These are phyloP conservation scores for Simalia tracyae DNA, from an alignment of 2,797 vertebrate species.

Conservation along the genomic window DNA sequence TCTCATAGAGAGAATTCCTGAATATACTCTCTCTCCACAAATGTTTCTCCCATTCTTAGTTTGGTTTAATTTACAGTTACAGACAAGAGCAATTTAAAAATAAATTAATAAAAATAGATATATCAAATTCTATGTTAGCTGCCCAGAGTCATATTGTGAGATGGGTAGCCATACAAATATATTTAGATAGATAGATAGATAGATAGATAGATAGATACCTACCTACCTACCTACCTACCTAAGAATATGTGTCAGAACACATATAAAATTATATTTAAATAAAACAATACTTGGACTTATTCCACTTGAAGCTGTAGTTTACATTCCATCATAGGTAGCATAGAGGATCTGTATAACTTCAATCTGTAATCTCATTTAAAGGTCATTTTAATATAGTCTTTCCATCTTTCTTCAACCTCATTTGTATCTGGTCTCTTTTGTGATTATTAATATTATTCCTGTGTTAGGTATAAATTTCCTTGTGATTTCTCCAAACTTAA, in stretches of 20 bases:
- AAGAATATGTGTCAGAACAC: neutral
- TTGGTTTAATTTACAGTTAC: neutral
- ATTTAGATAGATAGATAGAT: neutral
- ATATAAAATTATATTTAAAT: neutral
- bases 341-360: neutral
- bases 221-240: neutral
- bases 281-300: neutral
- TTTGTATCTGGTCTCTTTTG: neutral
- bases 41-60: too few species aligned
- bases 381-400: neutral
- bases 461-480: neutral
- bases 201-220: too few species aligned
- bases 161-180: neutral
- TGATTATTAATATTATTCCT: neutral
- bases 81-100: neutral
- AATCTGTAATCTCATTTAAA: neutral
- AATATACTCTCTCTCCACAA: too few species aligned
- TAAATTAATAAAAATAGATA: neutral
- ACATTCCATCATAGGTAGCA: neutral
- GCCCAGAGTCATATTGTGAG: neutral
- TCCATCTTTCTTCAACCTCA: neutral
- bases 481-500: neutral
- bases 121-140: neutral
- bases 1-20: too few species aligned
- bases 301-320: neutral